Base-by-base conservation (phyloP, 2,888 invertebrate species). In the Drosophila fulvimacula region DNA sequence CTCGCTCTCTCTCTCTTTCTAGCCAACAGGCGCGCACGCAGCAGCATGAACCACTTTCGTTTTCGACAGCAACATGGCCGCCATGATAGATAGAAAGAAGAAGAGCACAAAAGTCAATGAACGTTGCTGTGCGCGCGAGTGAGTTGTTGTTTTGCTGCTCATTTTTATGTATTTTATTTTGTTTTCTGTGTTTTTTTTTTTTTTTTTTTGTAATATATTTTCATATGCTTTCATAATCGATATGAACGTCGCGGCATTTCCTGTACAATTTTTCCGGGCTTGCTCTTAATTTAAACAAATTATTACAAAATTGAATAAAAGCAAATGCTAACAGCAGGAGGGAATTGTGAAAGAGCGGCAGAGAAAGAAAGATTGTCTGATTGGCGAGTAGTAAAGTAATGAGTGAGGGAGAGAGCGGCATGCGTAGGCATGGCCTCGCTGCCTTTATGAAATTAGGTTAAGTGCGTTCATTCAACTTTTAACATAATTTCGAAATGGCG, bases 381-480 rank as follows among this genome's bases (percentile, higher is more conserved):
- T 32, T n/a, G 27, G 56, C 21, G 34, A 21, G 36, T n/a, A n/a
- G n/a, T n/a, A n/a, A n/a, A n/a, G n/a, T n/a, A 5, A 24, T 41
- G 55, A 52, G 19, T 21, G 39, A 38, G 32, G 36, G 58, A 51
- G 66, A 51, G 71, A 38, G 27, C 27, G 51, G 27, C 17, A 21
- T 21, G 46, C 46, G 38, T 61, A 24, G 56, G 56, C 56, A 57
- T 57, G 73, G 68, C 60, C 60, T 62, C 69, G 63, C 59, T 76
- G 63, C 53, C 68, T 70, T 76, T 60, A 51, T 69, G 80, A 81
- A 92, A 90, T 92, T 91, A 70, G 92, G 92, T 91, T 92, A 92
- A 92, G 92, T 92, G 91, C 91, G 92, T 91, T 91, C 92, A 80
- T 92, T 92, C 91, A 92, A 92, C 92, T 90, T 82, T 88, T 91